Conservation (phyloP, 2,113 vertebrate genomes). For the Lepus europaeus region DNA sequence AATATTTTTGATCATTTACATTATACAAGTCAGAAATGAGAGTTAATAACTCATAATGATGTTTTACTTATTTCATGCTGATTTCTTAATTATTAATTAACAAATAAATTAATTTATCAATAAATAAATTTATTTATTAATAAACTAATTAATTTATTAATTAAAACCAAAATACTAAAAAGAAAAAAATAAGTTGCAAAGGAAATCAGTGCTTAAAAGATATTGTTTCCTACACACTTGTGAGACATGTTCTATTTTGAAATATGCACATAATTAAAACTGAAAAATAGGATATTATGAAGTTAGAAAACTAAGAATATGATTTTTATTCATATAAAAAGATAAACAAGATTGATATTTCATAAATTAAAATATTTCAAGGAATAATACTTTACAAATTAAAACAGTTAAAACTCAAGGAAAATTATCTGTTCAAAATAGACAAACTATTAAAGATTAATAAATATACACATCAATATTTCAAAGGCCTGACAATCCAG, state of each 20-base stretch:
- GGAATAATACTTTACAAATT: not conserved
- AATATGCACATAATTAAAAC: not conserved
- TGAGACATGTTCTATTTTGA: not conserved
- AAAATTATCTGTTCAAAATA: not conserved
- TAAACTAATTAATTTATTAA: not conserved
- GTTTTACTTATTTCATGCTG: not conserved
- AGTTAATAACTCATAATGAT: not conserved
- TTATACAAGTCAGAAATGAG: not conserved
- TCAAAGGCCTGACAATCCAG: not conserved
- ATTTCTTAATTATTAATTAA: not conserved
- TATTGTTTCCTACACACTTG: not conserved
- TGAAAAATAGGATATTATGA: not conserved
- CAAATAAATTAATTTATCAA: too few relatives aligned
- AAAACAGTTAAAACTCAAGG: not conserved
- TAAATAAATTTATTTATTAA: too few relatives aligned
- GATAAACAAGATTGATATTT: not conserved
- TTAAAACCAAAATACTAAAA: not conserved
- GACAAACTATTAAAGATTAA: not conserved
- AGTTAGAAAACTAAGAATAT: not conserved
- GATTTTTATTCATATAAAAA: not conserved
- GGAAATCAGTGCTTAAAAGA: not conserved
- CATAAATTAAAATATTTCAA: not conserved
- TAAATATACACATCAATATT: not conserved
- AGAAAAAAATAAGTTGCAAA: not conserved
- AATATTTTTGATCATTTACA: not conserved